These are phyloP conservation scores for Pangasianodon gigas DNA, from an alignment of 2,113 vertebrate species.

Conservation along the genomic window DNA sequence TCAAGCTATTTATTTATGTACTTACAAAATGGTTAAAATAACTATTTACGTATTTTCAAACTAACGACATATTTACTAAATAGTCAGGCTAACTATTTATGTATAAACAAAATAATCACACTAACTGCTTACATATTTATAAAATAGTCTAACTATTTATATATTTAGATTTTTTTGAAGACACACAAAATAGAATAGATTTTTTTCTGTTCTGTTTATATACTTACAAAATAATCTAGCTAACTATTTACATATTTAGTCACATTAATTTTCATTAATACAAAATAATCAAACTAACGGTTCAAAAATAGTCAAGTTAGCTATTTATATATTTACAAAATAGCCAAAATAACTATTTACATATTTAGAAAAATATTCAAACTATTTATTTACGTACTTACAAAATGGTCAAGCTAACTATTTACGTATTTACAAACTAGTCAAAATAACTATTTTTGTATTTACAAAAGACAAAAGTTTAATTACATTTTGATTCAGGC, in stretches of 20 bases:
- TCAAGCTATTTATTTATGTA: too few species aligned
- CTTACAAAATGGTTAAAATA: too few species aligned
- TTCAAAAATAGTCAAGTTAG: too few species aligned
- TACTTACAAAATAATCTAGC: background rate
- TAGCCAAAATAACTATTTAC: background rate
- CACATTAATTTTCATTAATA: too few species aligned
- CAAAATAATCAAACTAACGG: too few species aligned
- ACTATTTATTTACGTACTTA: background rate
- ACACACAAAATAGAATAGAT: too few species aligned
- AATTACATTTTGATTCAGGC: background rate
- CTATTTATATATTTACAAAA: too few species aligned
- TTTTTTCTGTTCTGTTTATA: background rate
- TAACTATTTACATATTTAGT: background rate
- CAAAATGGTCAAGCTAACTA: background rate
- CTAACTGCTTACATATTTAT: background rate
- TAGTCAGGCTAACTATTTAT: too few species aligned
- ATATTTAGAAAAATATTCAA: too few species aligned
- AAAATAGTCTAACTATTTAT: background rate
- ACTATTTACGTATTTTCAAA: too few species aligned
- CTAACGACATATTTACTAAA: too few species aligned
- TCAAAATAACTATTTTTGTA: background rate
- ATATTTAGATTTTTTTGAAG: background rate
- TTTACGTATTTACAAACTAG: background rate
- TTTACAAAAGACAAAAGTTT: background rate
- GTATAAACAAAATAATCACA: background rate